These are phyloP conservation scores for Germaria angustata DNA, from an alignment of 2,888 invertebrate genomes.

Conservation along the genomic window DNA sequence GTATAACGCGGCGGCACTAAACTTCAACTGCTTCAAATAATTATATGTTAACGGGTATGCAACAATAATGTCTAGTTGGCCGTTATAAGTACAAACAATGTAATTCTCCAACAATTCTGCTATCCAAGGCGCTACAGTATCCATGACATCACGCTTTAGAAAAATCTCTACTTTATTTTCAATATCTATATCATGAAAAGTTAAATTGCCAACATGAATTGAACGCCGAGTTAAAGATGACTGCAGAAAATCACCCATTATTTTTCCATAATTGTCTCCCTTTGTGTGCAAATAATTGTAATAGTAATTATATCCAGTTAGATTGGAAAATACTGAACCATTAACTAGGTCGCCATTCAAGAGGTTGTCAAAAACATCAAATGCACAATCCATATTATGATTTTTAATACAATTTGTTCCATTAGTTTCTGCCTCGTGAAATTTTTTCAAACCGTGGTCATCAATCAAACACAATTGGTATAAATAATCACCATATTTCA, in stretches of 20 bases:
- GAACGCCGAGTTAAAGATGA: constrained; percentile 83
- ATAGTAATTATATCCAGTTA: constrained; percentile 77
- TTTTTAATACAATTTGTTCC: constrained; percentile 82
- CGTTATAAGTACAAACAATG: constrained; percentile 89
- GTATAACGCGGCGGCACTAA: constrained; percentile 85
- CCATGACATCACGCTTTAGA: constrained; percentile 89
- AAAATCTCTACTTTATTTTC: constrained; percentile 84
- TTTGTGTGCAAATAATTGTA: constrained; percentile 82
- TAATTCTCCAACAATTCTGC: constrained; percentile 84
- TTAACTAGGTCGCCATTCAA: constrained; percentile 82
- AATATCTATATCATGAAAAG: constrained; percentile 82
- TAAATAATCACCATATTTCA: constrained; percentile 88
- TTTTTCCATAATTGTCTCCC: constrained; percentile 83
- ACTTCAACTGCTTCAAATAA: constrained; percentile 87
- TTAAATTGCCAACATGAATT: constrained; percentile 91
- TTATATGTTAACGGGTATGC: constrained; percentile 92
- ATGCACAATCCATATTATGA: constrained; percentile 85
- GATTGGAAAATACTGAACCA: constrained; percentile 85
- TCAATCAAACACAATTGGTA: constrained; percentile 87
- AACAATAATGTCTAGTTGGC: constrained; percentile 94
- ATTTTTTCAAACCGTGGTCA: constrained; percentile 81
- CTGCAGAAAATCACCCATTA: constrained; percentile 76
- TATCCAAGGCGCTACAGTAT: constrained; percentile 88
- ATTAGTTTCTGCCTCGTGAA: constrained; percentile 83
- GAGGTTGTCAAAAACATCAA: constrained; percentile 85